These are phyloP conservation scores for Sceliomorpha sp. DNA, from an alignment of 2,888 invertebrate genomes.

Conservation along the genomic window DNA sequence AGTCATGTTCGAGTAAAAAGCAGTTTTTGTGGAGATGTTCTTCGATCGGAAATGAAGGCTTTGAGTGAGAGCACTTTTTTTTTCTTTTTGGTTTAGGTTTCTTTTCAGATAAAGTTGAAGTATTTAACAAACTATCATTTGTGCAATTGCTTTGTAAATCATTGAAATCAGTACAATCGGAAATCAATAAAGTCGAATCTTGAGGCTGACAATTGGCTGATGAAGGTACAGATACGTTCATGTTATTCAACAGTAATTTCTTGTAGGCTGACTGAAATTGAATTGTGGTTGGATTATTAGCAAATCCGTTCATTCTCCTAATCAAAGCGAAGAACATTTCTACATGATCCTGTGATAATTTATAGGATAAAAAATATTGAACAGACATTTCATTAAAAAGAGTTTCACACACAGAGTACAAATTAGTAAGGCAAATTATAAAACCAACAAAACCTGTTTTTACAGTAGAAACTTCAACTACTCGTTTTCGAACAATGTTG, in stretches of 20 bases:
- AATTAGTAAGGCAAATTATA: slow-evolving; percentile 23
- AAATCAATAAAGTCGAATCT: slow-evolving; percentile 15
- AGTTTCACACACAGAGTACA: slow-evolving; percentile 10
- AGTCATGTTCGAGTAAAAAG: slow-evolving; percentile 12
- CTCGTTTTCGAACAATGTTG: slow-evolving; percentile 8
- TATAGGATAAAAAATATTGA: slow-evolving; percentile 34
- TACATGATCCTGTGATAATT: slow-evolving; percentile 42
- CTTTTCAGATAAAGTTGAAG: neutral
- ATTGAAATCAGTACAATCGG: neutral
- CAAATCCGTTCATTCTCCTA: slow-evolving; percentile 35
- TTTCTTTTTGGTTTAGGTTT: slow-evolving; percentile 21
- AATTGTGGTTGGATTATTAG: slow-evolving; percentile 43
- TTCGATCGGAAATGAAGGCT: neutral
- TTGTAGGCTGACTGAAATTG: slow-evolving; percentile 51
- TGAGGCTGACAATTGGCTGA: slow-evolving; percentile 21
- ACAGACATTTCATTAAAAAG: slow-evolving; percentile 15
- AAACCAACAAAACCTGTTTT: slow-evolving; percentile 33
- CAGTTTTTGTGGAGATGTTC: neutral
- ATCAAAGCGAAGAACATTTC: slow-evolving; percentile 42
- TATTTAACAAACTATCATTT: too few relatives aligned
- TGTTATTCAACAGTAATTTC: slow-evolving; percentile 21
- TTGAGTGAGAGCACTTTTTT: slow-evolving; percentile 34
- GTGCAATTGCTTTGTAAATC: too few relatives aligned
- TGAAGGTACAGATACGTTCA: slow-evolving; percentile 7
- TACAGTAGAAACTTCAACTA: slow-evolving; percentile 9